Base-by-base conservation (phyloP, 23 tunicate genomes). In the Ciona savignyi region DNA sequence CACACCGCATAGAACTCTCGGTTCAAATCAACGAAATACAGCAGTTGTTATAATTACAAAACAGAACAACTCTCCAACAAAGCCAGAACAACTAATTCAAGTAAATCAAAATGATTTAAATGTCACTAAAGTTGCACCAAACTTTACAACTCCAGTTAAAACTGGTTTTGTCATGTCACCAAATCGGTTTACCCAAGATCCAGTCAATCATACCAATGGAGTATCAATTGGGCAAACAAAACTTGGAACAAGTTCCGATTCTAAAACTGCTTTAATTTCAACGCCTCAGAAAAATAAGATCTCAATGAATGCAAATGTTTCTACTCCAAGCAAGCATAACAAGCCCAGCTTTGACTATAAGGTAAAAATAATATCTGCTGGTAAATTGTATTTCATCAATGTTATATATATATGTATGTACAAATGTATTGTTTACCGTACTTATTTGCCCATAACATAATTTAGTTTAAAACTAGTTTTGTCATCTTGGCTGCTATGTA, bases 141-240 rank as follows among this genome's bases (percentile, higher is more conserved):
- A 66, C 23, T 66, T 87, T 1, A 33, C 70, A 15, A 78, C 85
- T 1, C 82, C 86, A 3, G 75, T 74, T 0, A 88, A 88, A 82
- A 88, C 87, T 30, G 96, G 96, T 25, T 88, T 88, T 81, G 32
- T 21, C n/a, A 75, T 51, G 24, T 32, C 78, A 19, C 56, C 56
- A 15, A 42, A 42, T 42, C 56, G 56, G 9, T 42, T 42, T 9
- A 42, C 65, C 64, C 63, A 23, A 72, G 49, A n/a, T 2, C 51
- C 21, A 42, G 35, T 26, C 23, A 31, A 2, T 15, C 22, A 30
- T 31, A 69, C 23, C 20, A 33, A 3, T 9, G 26, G 34, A 33
- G 3, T 49, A 1, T 51, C 1, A 69, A 51, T 3, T 27, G 51
- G 1, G 23, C 51, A 24, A 69, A 22, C 9, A 35, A 29, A 69